Evolutionary conservation across 1,140 invertebrate species (phyloP), one percentile per base, ranked within the genome.

Genomic region (Choristoneura fumiferana): DNA sequence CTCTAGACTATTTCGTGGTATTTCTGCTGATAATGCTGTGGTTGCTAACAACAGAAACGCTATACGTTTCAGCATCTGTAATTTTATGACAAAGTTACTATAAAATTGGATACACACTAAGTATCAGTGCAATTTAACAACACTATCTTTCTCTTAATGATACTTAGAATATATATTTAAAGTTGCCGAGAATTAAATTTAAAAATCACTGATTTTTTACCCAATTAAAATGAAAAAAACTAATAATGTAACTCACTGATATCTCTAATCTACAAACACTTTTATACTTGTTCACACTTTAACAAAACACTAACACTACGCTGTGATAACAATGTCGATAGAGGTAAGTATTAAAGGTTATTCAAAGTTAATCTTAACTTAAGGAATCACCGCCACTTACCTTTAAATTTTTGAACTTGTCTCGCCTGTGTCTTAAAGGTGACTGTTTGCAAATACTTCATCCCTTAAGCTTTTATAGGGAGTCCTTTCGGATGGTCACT

Each of bases 1-100:
- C 39, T 73, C 17, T 4, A 58, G 57, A 4, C 62, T 66, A 22
- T 75, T 70, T 13, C 76, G 62, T 35, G 76, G 70, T 43, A 84
- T 71, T 68, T 88, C 85, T 17, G 83, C 81, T 18, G 75, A 34
- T n/a, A 69, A 60, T 1, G 34, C 68, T 49, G 68, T 10, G 12
- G 39, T 56, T 17, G 59, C 57, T 40, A 81, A 14, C n/a, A 63
- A 54, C 0, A 69, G 29, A 37, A 78, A 8, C 18, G 65, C 1
- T 40, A 66, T 0, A 22, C 60, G 22, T 60, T 61, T 78, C 17
- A 65, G 60, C 84, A 87, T 88, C 85, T 86, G 75, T 56, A 84
- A 83, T 36, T n/a, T n/a, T n/a, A 62, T 29, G 22, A 29, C n/a
- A n/a, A n/a, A n/a, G n/a, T n/a, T n/a, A n/a, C n/a, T n/a, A n/a